phyloP scores from a whole-genome alignment of 2,113 vertebrate genomes.

The Rhea americana region DNA sequence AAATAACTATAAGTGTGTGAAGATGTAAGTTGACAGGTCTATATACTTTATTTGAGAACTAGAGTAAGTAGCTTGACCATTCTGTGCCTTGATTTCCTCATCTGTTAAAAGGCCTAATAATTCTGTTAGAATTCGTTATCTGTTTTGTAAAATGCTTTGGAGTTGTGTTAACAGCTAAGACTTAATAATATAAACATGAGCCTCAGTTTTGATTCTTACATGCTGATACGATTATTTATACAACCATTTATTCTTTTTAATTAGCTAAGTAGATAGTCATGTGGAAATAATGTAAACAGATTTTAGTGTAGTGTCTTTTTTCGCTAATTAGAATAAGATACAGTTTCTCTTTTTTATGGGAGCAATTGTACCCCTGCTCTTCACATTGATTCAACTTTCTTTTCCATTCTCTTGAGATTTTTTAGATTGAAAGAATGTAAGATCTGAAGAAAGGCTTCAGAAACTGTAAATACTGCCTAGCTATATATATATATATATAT shows the following conservation, averaged over 20 bases:
- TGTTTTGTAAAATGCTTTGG: not conserved
- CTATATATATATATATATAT: not conserved
- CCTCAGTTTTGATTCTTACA: not conserved
- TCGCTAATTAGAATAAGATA: not conserved
- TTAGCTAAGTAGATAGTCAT: not conserved
- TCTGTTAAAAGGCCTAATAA: not conserved
- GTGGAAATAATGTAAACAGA: slow-evolving; percentile 10
- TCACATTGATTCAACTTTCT: not conserved
- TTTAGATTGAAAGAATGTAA: slow-evolving; percentile 19
- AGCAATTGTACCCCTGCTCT: not conserved
- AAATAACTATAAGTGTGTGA: not conserved
- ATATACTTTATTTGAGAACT: not conserved
- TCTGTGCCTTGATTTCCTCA: not conserved
- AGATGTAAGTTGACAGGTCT: not conserved
- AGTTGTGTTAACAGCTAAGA: not conserved
- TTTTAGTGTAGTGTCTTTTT: not conserved
- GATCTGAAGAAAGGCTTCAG: slow-evolving; percentile 18
- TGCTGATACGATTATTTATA: not conserved
- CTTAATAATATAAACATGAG: not conserved
- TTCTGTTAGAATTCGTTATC: not conserved
- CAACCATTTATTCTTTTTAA: not conserved
- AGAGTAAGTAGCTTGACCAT: rapidly evolving
- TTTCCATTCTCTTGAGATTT: not conserved
- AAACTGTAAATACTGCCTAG: not conserved
- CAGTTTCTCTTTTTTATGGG: not conserved